Evolutionary conservation across 2,888 invertebrate genomes (phyloP), one percentile per base, ranked within the genome.

Genomic region (Perizoma affinitatum): DNA sequence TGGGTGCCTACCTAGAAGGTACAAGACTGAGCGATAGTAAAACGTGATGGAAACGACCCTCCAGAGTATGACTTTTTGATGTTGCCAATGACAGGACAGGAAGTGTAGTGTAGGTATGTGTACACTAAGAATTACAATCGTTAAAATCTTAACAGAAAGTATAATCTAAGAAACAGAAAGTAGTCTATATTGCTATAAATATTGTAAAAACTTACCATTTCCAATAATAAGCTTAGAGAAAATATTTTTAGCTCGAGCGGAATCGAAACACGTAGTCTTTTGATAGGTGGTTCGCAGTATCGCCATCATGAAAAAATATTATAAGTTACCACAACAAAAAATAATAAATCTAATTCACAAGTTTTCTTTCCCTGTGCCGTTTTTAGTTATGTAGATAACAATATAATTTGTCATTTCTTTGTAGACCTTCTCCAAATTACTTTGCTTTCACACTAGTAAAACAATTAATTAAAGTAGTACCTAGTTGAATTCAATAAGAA

Each of bases 221-320:
- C 38, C n/a, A 7, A 34, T 38, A 44, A 6, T 43, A 6, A 22
- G 22, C 7, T 35, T 35, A 5, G 33, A n/a, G 9, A 38, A 45
- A 46, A 0, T 54, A 42, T 54, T 54, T 54, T 53, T 40, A 36
- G 33, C 49, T 38, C 35, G 38, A 54, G 9, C 11, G 22, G 46
- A 53, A 50, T 52, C 6, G 22, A 35, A 46, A 54, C 53, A 42
- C 34, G 43, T 54, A 59, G 65, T 54, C 35, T 55, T 44, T 53
- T 46, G 61, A 50, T 52, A 51, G 35, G 52, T 48, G 58, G 58
- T 55, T 0, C 4, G n/a, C 60, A 74, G 86, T 86, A 82, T 86
- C 82, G 85, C 86, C 83, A 83, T 72, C 56, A 58, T 34, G 59
- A 66, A 83, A 83, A 82, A 79, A 73, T 10, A 40, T 33, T 49